Percentiles rank a stretch among this genome's conserved stretches.
Evolutionary conservation across 2,797 vertebrate species (phyloP).

Genomic region (Melanotaenia maccullochi): DNA sequence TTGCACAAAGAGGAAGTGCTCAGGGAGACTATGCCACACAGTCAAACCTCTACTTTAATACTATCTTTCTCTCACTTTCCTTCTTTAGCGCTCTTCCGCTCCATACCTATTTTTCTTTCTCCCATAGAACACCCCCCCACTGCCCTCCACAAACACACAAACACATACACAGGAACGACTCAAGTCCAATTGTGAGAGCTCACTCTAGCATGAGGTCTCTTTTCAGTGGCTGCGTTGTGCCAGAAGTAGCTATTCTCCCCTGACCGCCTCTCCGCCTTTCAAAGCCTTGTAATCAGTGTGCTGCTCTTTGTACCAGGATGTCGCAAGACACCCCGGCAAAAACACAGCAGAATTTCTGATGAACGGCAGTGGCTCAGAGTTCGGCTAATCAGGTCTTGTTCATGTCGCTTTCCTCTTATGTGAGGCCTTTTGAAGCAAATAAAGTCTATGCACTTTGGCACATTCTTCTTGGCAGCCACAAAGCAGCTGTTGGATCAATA

Average conservation of each 20-base stretch:
- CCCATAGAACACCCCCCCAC: constrained; percentile 44
- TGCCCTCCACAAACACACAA: constrained; percentile 55
- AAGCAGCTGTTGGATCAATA: constrained; percentile 84
- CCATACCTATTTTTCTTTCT: constrained; percentile 56
- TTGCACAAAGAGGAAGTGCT: constrained; percentile 70
- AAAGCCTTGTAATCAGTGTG: constrained; percentile 82
- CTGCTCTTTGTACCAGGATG: constrained; percentile 79
- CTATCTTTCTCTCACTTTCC: constrained; percentile 49
- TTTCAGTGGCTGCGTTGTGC: constrained; percentile 81
- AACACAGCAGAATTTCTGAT: constrained; percentile 78
- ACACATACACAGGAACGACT: constrained; percentile 68
- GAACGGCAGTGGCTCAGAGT: constrained; percentile 72
- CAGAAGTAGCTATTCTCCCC: constrained; percentile 82
- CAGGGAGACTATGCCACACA: constrained; percentile 62
- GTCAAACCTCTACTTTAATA: constrained; percentile 73
- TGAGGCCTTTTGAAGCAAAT: constrained; percentile 77
- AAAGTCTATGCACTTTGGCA: constrained; percentile 76
- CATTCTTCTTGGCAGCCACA: constrained; percentile 77
- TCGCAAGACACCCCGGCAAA: constrained; percentile 74
- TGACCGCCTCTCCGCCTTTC: constrained; percentile 78
- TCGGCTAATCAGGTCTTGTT: constrained; percentile 79
- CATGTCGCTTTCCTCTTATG: constrained; percentile 71
- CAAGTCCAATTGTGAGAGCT: constrained; percentile 77
- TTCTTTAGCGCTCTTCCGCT: constrained; percentile 34
- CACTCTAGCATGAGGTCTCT: constrained; percentile 82